Evolutionary conservation across 2,113 vertebrate genomes (phyloP), one percentile per base, ranked within the genome.

Genomic region (Nothocercus nigrocapillus): DNA sequence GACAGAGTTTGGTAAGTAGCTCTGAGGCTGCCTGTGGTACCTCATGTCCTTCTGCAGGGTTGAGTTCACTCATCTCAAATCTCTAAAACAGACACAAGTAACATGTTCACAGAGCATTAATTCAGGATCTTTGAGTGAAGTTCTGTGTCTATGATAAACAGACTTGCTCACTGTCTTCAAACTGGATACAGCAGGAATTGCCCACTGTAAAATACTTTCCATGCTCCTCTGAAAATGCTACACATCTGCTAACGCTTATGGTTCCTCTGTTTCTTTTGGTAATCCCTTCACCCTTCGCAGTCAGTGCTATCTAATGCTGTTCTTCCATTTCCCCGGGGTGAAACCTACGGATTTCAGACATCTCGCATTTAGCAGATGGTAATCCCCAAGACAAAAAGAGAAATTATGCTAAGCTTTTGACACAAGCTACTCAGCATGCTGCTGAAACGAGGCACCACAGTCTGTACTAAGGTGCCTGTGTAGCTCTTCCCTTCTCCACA

Each of bases 301-400:
- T 61, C 53, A 68, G 25, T 82, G 61, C 17, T 22, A 61, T 51
- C 19, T 56, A 76, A 86, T 0, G 2, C 3, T 13, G 5, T 4
- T 67, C 73, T 94, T 90, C 63, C 34, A 24, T 73, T 89, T 93
- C 89, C 47, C 32, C 36, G 24, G 76, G 11, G 84, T 75, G 83
- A 96, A 88, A 2, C 36, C 25, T 44, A 61, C 14, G 40, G 81
- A 58, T 82, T 84, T 96, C 38, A 84, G 25, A 87, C 69, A 51
- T 74, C n/a, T 74, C 69, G 47, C 38, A 62, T 92, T 96, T 95
- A 92, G 64, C 0, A 0, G 62, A 82, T 66, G 82, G 87, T 87
- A 95, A 94, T 94, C 78, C 66, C 66, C 53, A 73, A 86, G 25
- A 89, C 56, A 81, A 86, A 84, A 82, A 72, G 32, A 86, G 69